These are phyloP conservation scores for Orbicella faveolata DNA, from an alignment of 64 coral and sea anemone genomes.

Conservation along the genomic window DNA sequence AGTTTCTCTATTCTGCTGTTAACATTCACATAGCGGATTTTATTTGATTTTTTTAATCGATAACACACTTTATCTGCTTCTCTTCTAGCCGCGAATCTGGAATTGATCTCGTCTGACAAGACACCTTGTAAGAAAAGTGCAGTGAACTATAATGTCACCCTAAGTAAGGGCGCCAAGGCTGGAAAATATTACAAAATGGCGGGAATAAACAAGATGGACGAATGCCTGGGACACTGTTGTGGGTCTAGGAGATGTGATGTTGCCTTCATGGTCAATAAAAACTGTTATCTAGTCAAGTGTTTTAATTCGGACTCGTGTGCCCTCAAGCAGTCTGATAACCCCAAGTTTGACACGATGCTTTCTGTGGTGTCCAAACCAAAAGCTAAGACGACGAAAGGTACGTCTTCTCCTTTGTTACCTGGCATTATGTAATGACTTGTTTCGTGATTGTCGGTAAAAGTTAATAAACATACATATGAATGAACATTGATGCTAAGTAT, in stretches of 20 bases:
- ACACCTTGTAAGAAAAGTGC: slow-evolving; percentile 68
- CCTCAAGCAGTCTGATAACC: slow-evolving; percentile 59
- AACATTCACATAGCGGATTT: no score
- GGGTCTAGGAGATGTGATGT: slow-evolving; percentile 81
- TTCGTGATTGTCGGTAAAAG: neutral
- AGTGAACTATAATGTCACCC: slow-evolving; percentile 87
- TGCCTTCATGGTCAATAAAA: slow-evolving; percentile 78
- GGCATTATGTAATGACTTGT: neutral
- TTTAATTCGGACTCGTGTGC: slow-evolving; percentile 69
- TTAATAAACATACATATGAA: neutral
- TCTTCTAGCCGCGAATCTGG: slow-evolving; percentile 39
- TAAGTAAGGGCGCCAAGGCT: slow-evolving; percentile 71
- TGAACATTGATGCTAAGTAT: no score
- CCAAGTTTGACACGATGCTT: slow-evolving; percentile 72
- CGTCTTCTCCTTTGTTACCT: neutral
- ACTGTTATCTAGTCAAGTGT: slow-evolving; percentile 83
- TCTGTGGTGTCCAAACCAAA: slow-evolving; percentile 65
- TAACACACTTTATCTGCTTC: neutral
- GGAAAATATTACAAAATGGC: slow-evolving; percentile 81
- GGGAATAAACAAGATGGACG: slow-evolving; percentile 62
- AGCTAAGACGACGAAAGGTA: slow-evolving; percentile 40
- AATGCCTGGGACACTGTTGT: slow-evolving; percentile 72
- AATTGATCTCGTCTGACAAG: slow-evolving; percentile 48
- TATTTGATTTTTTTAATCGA: neutral
- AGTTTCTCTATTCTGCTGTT: no score